Evolutionary conservation across 2,888 invertebrate species (phyloP), one percentile per base, ranked within the genome.

Genomic region (Caenorhabditis sp.): DNA sequence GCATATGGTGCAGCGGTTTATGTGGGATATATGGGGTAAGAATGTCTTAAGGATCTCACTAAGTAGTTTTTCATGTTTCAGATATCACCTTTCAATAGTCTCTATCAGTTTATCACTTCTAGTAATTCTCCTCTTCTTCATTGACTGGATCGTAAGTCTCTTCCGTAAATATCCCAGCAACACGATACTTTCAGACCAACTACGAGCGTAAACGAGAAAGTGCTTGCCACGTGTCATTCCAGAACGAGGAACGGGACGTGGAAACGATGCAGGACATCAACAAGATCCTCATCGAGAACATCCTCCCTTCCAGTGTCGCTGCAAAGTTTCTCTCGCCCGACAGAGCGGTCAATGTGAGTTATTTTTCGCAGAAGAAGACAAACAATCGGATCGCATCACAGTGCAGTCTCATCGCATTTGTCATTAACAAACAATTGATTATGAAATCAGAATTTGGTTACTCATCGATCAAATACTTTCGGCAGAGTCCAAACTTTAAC

Each of bases 241-340:
- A 94, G 68, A 95, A 95, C 24, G 98, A 98, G 91, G 97, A 97
- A 91, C 96, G 97, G 89, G 97, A 97, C 91, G 96, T 97, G 2
- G 97, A 97, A 92, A 96, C 96, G 0, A 97, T 96, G 96, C 94
- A 97, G 68, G 86, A 86, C 50, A 85, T 86, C 65, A 86, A 86
- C 53, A 86, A 84, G 94, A 96, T 98, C 90, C 94, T 98, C 6
- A 93, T 98, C 72, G 97, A 98, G 93, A 98, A 98, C 90, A 98
- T 98, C 89, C 93, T 98, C 40, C 98, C 98, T 0, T 96, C 96
- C 70, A 97, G 97, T 92, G 97, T 98, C 8, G 97, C 98, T 0
- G 95, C 96, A 86, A 96, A 97, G 92, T 98, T 97, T 92, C 93
- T 98, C 55, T 94, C 95, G 0, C 94, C 94, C 1, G 92, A 92